A percentile compares a stretch with the other conserved stretches of the same genome.
phyloP scores from a whole-genome alignment of 2,888 invertebrate species.

The Torymus texanus region DNA sequence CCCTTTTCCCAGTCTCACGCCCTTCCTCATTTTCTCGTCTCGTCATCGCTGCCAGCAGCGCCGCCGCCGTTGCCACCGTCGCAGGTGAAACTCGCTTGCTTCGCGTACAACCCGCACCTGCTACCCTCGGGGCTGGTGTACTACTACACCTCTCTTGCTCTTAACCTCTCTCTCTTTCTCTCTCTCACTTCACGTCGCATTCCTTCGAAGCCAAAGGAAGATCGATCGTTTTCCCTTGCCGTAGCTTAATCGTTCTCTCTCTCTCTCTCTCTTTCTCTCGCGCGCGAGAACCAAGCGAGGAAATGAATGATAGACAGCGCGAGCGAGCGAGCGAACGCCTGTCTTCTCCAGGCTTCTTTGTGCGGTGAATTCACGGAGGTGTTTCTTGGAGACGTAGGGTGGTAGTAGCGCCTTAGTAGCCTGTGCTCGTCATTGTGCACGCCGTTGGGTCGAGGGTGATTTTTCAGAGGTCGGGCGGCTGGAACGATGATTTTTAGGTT shows the following conservation, averaged over 20 bases:
- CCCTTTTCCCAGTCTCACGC: background rate
- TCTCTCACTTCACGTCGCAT: no score
- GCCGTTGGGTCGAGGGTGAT: no score
- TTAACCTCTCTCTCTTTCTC: no score
- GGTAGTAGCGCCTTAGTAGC: no score
- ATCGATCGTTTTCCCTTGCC: slow-evolving; percentile 40
- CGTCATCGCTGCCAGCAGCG: background rate
- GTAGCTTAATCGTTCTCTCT: slow-evolving; percentile 28
- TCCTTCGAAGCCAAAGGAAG: slow-evolving; percentile 39
- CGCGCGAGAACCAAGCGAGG: background rate
- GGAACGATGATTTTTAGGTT: no score
- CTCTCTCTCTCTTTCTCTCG: no score
- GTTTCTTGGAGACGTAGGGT: background rate
- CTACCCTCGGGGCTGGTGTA: no score
- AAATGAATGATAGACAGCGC: slow-evolving; percentile 34
- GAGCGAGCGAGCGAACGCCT: background rate
- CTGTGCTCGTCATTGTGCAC: no score
- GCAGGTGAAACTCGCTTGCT: no score
- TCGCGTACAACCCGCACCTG: no score
- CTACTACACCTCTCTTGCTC: no score
- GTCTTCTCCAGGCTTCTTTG: background rate
- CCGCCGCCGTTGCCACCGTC: slow-evolving; percentile 3
- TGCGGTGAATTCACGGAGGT: background rate
- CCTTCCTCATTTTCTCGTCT: slow-evolving; percentile 12
- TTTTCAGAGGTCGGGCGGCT: no score